These are phyloP conservation scores for Hepsetus odoe DNA, from an alignment of 2,113 vertebrate genomes.

Conservation along the genomic window DNA sequence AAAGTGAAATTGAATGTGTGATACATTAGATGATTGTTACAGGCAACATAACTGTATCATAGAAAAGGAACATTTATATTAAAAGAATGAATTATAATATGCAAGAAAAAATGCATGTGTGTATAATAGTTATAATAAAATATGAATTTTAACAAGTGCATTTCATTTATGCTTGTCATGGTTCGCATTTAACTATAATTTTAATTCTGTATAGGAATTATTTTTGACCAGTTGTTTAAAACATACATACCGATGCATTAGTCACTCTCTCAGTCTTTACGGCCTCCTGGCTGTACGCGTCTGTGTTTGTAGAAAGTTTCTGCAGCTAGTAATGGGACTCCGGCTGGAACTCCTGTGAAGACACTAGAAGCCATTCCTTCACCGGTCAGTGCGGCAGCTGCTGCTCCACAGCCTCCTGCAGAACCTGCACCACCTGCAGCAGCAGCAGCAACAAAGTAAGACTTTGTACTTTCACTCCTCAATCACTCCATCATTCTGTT, in stretches of 20 bases:
- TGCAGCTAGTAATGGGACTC: slow-evolving; percentile 86
- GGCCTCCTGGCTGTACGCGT: slow-evolving; percentile 44
- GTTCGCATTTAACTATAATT: too few species aligned
- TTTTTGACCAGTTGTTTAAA: too few species aligned
- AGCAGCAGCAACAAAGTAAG: slow-evolving; percentile 33
- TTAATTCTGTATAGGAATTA: too few species aligned
- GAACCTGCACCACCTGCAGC: slow-evolving; percentile 12
- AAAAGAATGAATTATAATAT: too few species aligned
- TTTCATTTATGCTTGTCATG: too few species aligned
- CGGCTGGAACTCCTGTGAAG: slow-evolving; percentile 84
- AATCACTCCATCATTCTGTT: not conserved
- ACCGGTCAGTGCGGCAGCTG: slow-evolving; percentile 63
- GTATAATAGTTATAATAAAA: too few species aligned
- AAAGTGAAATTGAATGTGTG: not conserved
- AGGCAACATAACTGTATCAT: too few species aligned
- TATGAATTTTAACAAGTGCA: too few species aligned
- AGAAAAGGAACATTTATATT: too few species aligned
- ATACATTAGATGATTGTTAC: too few species aligned
- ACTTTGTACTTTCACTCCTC: not conserved
- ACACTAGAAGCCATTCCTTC: slow-evolving; percentile 70
- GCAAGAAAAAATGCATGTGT: too few species aligned
- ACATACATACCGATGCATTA: too few species aligned
- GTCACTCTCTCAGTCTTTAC: not conserved
- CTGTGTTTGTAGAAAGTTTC: slow-evolving; percentile 75
- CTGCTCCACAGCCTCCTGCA: not conserved